Evolutionary conservation across 2,113 vertebrate species (phyloP), one percentile per base, ranked within the genome.

Genomic region (Sporophila hypoxantha): DNA sequence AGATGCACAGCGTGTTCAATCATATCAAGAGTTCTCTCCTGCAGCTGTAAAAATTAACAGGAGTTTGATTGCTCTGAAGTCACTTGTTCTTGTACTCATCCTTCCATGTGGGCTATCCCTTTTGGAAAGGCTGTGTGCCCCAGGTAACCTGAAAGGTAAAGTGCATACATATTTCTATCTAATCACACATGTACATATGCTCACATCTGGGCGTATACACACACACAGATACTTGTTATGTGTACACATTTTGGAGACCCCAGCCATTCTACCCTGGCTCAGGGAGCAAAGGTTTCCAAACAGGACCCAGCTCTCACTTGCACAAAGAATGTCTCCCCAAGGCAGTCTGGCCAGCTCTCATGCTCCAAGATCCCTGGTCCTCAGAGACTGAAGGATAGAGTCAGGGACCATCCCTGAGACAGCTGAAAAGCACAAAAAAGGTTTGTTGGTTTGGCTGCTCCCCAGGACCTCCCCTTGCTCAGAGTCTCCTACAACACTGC

Each of bases 31-130:
- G 57, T 42, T 87, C 79, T 91, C 71, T 76, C 77, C 41, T 67
- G 66, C 76, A 76, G 80, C 68, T 91, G 68, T 36, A 82, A 95
- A 90, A 92, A 82, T 88, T 56, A 94, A 50, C 76, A 81, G 26
- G 55, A 75, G 37, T 32, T 86, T 78, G 86, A 87, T 76, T 12
- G 17, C 60, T 79, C 49, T 67, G 7, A 85, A 91, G 42, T 49
- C 17, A 6, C 32, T 81, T 82, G 56, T 60, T 93, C 57, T 70
- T 86, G 50, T 44, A 64, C 49, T 73, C 2, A 0, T 32, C 37
- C 55, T 36, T 79, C 53, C 46, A 25, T 15, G 14, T 44, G 44
- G 36, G 8, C 17, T 23, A 30, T 14, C 13, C 26, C 8, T 17
- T 61, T 76, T 57, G 71, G 78, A 83, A 74, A 81, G 69, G 21